These are phyloP conservation scores for Suncus etruscus DNA, from an alignment of 2,113 vertebrate genomes.

Conservation along the genomic window DNA sequence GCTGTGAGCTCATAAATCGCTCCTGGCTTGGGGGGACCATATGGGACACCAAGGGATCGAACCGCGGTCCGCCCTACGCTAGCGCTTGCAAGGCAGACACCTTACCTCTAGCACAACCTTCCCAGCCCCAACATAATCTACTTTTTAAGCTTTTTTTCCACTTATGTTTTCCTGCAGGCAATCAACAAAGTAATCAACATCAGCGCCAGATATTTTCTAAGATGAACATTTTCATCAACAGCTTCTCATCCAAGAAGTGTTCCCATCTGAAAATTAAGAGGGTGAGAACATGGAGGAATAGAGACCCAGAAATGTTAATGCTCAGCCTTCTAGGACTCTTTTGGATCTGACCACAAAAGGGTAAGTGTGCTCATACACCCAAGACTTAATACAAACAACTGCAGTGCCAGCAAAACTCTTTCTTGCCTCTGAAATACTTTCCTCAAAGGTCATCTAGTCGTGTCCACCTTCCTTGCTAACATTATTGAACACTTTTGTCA, in stretches of 20 bases:
- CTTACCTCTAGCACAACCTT: not conserved
- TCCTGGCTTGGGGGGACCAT: too few relatives aligned
- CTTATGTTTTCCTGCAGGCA: conserved; percentile 50
- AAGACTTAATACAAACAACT: not conserved
- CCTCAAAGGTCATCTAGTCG: not conserved
- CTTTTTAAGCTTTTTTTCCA: not conserved
- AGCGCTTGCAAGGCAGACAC: too few relatives aligned
- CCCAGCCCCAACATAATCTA: too few relatives aligned
- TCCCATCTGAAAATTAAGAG: conserved; percentile 24
- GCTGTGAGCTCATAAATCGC: too few relatives aligned
- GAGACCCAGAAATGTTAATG: not conserved
- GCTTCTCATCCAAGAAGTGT: not conserved
- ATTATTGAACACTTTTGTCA: not conserved
- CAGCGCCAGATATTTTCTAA: not conserved
- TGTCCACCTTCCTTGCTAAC: not conserved
- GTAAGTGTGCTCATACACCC: not conserved
- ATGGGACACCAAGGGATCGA: too few relatives aligned
- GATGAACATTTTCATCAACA: conserved; percentile 14
- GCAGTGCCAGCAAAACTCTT: not conserved
- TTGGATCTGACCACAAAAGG: not conserved
- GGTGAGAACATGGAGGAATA: not conserved
- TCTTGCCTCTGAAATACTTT: not conserved
- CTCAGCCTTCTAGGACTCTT: not conserved
- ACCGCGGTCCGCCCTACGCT: too few relatives aligned
- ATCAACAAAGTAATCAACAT: conserved; percentile 60